Conservation (phyloP, 2,113 vertebrate genomes). For the Cyprinus carpio region DNA sequence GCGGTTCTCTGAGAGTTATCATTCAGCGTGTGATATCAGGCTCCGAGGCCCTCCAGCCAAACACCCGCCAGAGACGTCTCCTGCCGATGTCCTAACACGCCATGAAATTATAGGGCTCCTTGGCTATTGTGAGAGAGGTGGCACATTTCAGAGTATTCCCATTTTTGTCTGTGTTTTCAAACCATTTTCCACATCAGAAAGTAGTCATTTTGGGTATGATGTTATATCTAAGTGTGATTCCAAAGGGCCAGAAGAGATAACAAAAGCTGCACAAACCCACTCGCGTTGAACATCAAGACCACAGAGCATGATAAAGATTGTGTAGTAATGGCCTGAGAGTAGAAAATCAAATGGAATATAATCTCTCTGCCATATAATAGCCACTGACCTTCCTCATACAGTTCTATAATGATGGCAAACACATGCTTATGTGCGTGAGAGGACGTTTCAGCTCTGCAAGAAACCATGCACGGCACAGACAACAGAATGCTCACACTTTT, state of each 20-base stretch:
- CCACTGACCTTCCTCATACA: neutral
- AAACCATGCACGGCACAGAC: slow-evolving; percentile 14
- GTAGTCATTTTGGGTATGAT: slow-evolving; percentile 30
- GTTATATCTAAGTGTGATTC: neutral
- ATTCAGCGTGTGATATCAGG: slow-evolving; percentile 43
- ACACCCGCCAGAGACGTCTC: slow-evolving; percentile 10
- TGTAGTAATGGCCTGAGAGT: slow-evolving; percentile 4
- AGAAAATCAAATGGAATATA: slow-evolving; percentile 7
- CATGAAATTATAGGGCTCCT: slow-evolving; percentile 55
- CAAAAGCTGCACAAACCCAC: slow-evolving; percentile 21
- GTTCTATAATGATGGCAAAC: slow-evolving; percentile 23
- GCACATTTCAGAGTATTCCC: slow-evolving; percentile 52
- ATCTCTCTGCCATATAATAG: neutral
- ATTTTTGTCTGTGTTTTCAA: slow-evolving; percentile 50
- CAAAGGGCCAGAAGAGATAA: neutral
- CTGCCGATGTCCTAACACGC: slow-evolving; percentile 49
- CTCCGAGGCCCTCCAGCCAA: slow-evolving; percentile 48
- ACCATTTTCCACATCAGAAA: slow-evolving; percentile 54
- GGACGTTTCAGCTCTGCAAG: slow-evolving; percentile 6
- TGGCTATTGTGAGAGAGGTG: slow-evolving; percentile 48
- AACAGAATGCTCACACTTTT: slow-evolving; percentile 46
- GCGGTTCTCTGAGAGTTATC: slow-evolving; percentile 41
- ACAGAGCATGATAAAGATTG: neutral
- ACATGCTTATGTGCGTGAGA: neutral
- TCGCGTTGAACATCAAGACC: slow-evolving; percentile 8